Percentiles rank a stretch among this genome's conserved stretches.
phyloP scores from a whole-genome alignment of 2,888 invertebrate genomes.

The Ceraclea dissimilis region DNA sequence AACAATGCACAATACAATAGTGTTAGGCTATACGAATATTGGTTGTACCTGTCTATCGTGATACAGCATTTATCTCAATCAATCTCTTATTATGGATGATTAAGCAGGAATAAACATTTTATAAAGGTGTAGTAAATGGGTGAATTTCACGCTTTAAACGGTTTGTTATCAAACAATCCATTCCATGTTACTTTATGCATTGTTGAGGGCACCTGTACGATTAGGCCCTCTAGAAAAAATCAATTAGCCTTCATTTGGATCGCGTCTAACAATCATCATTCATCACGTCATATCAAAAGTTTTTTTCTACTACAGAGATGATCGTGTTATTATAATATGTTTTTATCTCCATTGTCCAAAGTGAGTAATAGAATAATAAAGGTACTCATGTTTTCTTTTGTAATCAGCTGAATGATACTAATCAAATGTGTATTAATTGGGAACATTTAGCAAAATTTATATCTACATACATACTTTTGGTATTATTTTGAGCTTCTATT shows the following conservation, averaged over 20 bases:
- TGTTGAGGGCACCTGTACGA: conserved; percentile 13
- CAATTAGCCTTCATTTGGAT: conserved; percentile 25
- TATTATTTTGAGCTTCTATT: too few species aligned
- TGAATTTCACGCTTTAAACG: conserved; percentile 8
- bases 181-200: neutral
- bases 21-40: too few species aligned
- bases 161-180: conserved; percentile 6
- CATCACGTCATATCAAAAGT: conserved; percentile 26
- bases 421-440: too few species aligned
- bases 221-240: conserved; percentile 19
- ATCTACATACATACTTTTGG: too few species aligned
- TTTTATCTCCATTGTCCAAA: too few species aligned
- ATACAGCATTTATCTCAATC: neutral
- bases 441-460: too few species aligned
- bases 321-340: too few species aligned
- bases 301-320: conserved; percentile 10
- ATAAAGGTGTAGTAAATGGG: conserved; percentile 1
- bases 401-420: too few species aligned
- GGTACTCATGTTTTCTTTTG: too few species aligned
- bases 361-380: too few species aligned
- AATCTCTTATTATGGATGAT: neutral
- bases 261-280: conserved; percentile 24
- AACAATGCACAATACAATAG: too few species aligned
- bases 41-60: neutral
- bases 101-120: neutral